Base-by-base conservation (phyloP, 2,113 vertebrate species). In the Aythya baeri region DNA sequence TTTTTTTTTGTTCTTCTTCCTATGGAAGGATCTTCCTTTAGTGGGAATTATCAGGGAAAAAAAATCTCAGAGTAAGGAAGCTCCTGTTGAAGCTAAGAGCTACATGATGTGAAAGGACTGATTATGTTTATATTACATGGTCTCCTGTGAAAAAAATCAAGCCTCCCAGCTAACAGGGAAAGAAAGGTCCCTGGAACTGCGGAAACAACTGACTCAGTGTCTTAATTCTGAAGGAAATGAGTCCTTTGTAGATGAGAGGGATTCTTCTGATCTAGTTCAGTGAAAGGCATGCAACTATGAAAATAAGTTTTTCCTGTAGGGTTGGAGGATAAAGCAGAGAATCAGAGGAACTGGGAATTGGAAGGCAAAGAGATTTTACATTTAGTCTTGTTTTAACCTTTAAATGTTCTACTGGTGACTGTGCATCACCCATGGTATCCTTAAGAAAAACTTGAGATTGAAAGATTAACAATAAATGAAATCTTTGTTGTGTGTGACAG, bases 161-260 rank as follows among this genome's bases (percentile, higher is more conserved):
- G 83, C 62, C 85, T 59, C 82, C 71, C 79, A 96, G 95, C 89
- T 86, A 96, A 52, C 1, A 91, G 52, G 54, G 49, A 72, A 91
- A 81, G 78, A 80, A 92, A 92, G 91, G 93, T 97, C 93, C 91
- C 52, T 93, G 54, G 57, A 90, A 92, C 59, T 63, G 67, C 85
- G 94, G 94, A 87, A 96, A 93, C 83, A 96, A 95, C 92, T 87
- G 94, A 89, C 46, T 95, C 78, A 50, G 66, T 89, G 87, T 92
- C 89, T 92, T 89, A 93, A 91, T 94, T 95, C 86, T 91, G 83
- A 85, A 96, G 96, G 93, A 96, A 96, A 95, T 96, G 46, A 93
- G 73, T 71, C 83, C 62, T 96, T 96, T 89, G 83, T 85, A 95
- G 85, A 88, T 76, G 89, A 96, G 94, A 95, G 34, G 29, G 57